phyloP scores from a whole-genome alignment of 2,113 vertebrate species.

The Rhynchomys soricoides region DNA sequence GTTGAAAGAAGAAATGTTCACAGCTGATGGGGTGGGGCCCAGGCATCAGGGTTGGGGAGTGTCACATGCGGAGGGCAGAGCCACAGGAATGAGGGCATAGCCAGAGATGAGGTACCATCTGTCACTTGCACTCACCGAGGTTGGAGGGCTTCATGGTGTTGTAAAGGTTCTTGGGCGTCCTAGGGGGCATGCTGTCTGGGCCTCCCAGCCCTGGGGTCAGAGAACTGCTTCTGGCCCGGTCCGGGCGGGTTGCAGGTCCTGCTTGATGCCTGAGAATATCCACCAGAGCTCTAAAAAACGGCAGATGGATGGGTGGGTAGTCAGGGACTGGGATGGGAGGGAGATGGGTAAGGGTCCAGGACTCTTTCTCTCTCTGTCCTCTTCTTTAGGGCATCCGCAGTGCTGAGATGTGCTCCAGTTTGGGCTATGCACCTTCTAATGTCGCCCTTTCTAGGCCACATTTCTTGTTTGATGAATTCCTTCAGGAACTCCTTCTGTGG shows the following conservation, averaged over 20 bases:
- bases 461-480: not conserved
- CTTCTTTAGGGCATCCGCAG: not conserved
- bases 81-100: not conserved
- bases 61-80: not conserved
- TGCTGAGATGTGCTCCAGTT: no score
- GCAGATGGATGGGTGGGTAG: not conserved
- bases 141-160: constrained; percentile 90
- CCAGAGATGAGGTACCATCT: accelerated
- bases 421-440: not conserved
- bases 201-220: constrained; percentile 85
- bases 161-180: constrained; percentile 92
- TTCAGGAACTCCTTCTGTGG: not conserved
- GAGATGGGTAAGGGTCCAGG: not conserved
- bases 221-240: constrained; percentile 93
- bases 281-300: constrained; percentile 89
- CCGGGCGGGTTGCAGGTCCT: constrained; percentile 89
- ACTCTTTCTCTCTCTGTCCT: accelerated
- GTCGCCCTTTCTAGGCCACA: not conserved
- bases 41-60: accelerated
- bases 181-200: constrained; percentile 89
- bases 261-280: constrained; percentile 95
- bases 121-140: constrained; percentile 86
- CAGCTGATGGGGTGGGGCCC: not conserved
- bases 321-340: accelerated
- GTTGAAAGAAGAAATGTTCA: no score